These are phyloP conservation scores for Melanostoma mellinum DNA, from an alignment of 2,888 invertebrate genomes.

Conservation along the genomic window DNA sequence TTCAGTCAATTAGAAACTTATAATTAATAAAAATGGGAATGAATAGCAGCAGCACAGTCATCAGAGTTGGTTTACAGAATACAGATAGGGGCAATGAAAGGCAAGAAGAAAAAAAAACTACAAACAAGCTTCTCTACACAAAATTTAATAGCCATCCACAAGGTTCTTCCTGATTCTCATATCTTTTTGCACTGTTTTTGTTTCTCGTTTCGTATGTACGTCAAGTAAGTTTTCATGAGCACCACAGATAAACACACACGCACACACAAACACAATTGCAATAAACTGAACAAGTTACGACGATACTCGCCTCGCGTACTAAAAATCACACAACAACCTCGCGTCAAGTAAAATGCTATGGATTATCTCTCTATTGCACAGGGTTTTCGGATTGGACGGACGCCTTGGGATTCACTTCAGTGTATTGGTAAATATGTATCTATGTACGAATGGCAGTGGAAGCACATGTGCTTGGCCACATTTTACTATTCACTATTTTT, in stretches of 20 bases:
- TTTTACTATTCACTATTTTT: constrained; percentile 13
- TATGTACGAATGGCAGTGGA: constrained; percentile 21
- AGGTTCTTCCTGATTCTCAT: constrained; percentile 81
- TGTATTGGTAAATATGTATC: constrained; percentile 34
- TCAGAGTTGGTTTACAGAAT: not conserved
- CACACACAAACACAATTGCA: constrained; percentile 17
- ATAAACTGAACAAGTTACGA: constrained; percentile 14
- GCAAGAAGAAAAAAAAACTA: constrained; percentile 49
- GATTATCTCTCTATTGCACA: constrained; percentile 47
- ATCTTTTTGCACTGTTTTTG: constrained; percentile 31
- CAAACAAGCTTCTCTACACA: constrained; percentile 53
- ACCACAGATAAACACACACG: constrained; percentile 22
- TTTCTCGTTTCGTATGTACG: constrained; percentile 44
- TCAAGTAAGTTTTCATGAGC: constrained; percentile 8
- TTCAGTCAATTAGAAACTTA: too few species aligned
- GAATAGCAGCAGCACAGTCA: constrained; percentile 12
- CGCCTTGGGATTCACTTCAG: constrained; percentile 48
- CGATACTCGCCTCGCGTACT: constrained; percentile 18
- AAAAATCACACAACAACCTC: constrained; percentile 55
- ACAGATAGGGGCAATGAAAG: constrained; percentile 69
- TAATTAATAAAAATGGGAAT: too few species aligned
- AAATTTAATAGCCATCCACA: constrained; percentile 78
- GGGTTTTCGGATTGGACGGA: constrained; percentile 16
- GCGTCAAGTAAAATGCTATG: constrained; percentile 57
- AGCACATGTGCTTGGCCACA: constrained; percentile 47